Evolutionary conservation across 2,888 invertebrate genomes (phyloP).

Genomic region (Heteromurus nitidus): DNA sequence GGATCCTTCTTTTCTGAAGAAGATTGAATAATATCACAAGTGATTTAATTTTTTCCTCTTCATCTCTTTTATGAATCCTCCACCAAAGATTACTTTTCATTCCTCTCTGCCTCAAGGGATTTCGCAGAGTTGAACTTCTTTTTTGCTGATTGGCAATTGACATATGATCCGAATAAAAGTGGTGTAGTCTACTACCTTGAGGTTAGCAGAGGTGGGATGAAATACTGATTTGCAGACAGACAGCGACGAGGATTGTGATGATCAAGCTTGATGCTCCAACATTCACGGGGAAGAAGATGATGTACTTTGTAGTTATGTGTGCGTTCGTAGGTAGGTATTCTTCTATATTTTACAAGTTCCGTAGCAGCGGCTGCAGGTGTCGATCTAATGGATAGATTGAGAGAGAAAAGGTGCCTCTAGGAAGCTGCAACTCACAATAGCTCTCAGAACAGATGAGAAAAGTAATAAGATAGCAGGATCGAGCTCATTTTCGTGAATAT

Average conservation of each 20-base stretch:
- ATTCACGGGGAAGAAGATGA: too few species aligned
- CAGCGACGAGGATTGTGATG: background rate
- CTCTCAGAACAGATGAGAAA: background rate
- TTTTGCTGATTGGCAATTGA: conserved; percentile 31
- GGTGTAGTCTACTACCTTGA: conserved; percentile 5
- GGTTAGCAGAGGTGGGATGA: too few species aligned
- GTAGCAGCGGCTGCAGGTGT: conserved; percentile 1
- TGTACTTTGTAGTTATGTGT: too few species aligned
- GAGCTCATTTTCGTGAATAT: conserved; percentile 14
- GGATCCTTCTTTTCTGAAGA: too few species aligned
- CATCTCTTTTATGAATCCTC: background rate
- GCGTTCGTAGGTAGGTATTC: too few species aligned
- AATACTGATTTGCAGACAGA: background rate
- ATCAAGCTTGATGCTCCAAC: background rate
- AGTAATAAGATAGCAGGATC: background rate
- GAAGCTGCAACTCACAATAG: conserved; percentile 9
- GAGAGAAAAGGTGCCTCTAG: conserved; percentile 5
- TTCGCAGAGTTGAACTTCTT: background rate
- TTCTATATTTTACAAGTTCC: background rate
- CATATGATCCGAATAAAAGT: conserved; percentile 32
- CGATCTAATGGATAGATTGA: conserved; percentile 19
- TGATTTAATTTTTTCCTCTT: background rate
- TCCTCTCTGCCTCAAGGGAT: background rate
- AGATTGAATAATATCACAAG: background rate
- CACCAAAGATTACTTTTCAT: background rate